Base-by-base conservation (phyloP, 1,140 invertebrate species). In the Cydia splendana region DNA sequence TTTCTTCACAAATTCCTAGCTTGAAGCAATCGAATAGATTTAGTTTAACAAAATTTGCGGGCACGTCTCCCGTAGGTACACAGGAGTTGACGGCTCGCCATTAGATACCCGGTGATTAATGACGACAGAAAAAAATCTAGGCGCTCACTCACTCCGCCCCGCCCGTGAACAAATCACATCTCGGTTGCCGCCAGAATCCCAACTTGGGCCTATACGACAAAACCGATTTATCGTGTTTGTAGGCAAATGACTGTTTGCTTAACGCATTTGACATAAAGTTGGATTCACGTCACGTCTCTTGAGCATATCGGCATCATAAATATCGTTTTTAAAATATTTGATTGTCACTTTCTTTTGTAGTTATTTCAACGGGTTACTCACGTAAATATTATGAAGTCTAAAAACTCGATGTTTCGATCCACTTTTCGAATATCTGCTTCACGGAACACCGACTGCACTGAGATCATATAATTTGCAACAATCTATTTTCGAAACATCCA, bases 111-210 rank as follows among this genome's bases (percentile, higher is more conserved):
- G 0, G 74, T 75, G 74, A 75, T 75, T 75, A 75, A 75, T 75
- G 74, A 28, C 53, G 24, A 79, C 73, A 78, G 74, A 77, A 81
- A 79, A 79, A 74, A 75, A 75, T 51, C 45, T 53, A 75, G 45
- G 42, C 45, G 53, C 20, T 51, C 20, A 45, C 74, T 53, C 74
- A 75, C 74, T 75, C 45, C 13, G 45, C 13, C 51, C 45, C 13
- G 45, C 13, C 51, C 53, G 13, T 15, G 74, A 75, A 75, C 45
- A 75, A 75, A 75, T 75, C 74, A 53, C 34, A 75, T 75, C 24
- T 20, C 45, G 24, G 45, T 10, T 9, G 45, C 74, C 30, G 73
- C 10, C 24, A 69, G 30, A 45, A 34, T 20, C 30, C 30, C n/a
- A 53, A 53, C 42, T 38, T 34, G 28, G 18, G 30, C 30, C n/a